Conservation (phyloP, 2,888 invertebrate genomes). For the Cerastis rubricosa region DNA sequence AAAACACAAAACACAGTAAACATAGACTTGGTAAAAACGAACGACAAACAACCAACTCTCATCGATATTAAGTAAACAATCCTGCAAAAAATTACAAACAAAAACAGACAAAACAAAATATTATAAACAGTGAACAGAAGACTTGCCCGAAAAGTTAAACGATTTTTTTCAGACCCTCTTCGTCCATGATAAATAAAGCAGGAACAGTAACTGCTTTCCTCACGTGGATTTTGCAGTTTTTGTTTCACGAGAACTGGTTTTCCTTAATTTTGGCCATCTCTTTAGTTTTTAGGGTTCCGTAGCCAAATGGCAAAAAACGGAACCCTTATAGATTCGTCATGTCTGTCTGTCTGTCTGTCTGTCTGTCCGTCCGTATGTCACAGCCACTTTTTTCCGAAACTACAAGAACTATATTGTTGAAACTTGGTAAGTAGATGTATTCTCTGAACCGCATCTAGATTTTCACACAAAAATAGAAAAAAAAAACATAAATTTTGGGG, state of each 20-base stretch:
- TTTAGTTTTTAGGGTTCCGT: no score
- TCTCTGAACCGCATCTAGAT: no score
- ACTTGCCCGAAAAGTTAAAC: background rate
- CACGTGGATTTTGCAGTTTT: conserved; percentile 15
- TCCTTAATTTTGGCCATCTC: conserved; percentile 18
- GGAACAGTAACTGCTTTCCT: conserved; percentile 13
- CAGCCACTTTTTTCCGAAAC: no score
- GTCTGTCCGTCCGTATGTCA: no score
- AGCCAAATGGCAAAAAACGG: no score
- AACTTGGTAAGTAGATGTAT: no score
- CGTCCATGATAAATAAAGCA: conserved; percentile 3
- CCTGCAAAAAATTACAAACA: background rate
- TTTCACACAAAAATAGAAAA: no score
- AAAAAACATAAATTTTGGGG: no score
- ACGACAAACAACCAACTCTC: background rate
- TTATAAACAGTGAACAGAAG: background rate
- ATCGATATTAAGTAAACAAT: background rate
- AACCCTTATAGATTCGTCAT: no score
- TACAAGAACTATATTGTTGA: no score
- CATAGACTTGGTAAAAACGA: conserved; percentile 1
- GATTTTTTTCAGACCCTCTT: conserved; percentile 17
- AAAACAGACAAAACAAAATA: no score
- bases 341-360: no score
- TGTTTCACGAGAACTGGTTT: conserved; percentile 8
- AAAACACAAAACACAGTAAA: conserved; percentile 1